phyloP scores from a whole-genome alignment of 2,797 vertebrate genomes.

The Anguilla marmorata region DNA sequence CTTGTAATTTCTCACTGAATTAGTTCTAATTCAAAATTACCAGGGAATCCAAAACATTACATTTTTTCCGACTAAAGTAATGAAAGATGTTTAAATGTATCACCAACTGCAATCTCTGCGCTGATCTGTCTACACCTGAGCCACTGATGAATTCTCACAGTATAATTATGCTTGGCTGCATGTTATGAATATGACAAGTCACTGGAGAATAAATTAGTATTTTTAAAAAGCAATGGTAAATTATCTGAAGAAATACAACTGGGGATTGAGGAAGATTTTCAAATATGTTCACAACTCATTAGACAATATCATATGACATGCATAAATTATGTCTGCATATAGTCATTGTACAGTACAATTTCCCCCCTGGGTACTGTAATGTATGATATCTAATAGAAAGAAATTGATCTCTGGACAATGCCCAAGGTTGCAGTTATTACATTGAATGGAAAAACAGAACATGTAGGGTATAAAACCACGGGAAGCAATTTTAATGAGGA shows the following conservation, averaged over 20 bases:
- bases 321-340: neutral
- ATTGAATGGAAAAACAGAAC: neutral
- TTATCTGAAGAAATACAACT: neutral
- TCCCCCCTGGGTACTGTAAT: neutral
- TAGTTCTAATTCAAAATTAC: neutral
- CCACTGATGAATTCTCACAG: neutral
- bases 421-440: neutral
- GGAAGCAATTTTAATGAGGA: neutral
- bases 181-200: neutral
- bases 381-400: neutral
- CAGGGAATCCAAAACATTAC: neutral
- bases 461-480: neutral
- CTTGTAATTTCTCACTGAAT: neutral
- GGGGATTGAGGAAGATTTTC: neutral
- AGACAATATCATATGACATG: neutral
- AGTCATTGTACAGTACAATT: neutral
- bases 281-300: neutral
- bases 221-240: neutral
- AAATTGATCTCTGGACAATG: neutral
- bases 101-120: neutral
- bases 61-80: neutral
- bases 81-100: neutral
- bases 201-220: neutral
- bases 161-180: neutral
- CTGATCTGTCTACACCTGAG: neutral